Percentiles rank a stretch among this genome's conserved stretches.
Conservation (phyloP, 2,113 vertebrate species). For the Dasyprocta punctata region DNA sequence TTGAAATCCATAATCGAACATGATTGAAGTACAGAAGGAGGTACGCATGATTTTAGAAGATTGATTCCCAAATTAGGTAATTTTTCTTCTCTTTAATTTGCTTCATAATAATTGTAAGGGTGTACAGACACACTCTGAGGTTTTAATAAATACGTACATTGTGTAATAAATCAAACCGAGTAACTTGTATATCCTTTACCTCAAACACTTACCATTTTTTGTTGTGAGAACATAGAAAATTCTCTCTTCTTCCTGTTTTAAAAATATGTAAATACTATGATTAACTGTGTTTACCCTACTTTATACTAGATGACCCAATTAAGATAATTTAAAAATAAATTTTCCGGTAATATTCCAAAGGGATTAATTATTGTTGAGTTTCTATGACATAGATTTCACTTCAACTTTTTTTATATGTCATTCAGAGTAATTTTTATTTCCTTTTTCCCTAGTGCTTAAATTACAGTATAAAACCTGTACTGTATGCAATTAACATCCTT, state of each 20-base stretch:
- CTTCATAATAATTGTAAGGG: not conserved
- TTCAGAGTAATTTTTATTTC: not conserved
- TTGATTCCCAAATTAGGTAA: not conserved
- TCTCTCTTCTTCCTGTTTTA: not conserved
- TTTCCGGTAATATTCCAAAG: not conserved
- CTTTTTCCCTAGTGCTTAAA: not conserved
- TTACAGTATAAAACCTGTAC: not conserved
- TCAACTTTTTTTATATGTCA: not conserved
- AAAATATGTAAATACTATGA: not conserved
- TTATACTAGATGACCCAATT: not conserved
- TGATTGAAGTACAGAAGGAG: not conserved
- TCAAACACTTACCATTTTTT: too few species aligned
- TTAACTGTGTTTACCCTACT: not conserved
- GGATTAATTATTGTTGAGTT: not conserved
- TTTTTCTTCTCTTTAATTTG: not conserved
- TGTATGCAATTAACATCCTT: not conserved
- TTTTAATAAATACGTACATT: not conserved
- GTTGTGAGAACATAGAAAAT: not conserved
- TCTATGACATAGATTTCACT: not conserved
- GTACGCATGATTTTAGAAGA: not conserved
- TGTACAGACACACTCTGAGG: too few species aligned
- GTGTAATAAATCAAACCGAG: not conserved
- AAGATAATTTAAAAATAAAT: not conserved
- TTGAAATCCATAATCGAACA: not conserved
- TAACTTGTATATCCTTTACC: too few species aligned